A percentile compares a stretch with the other conserved stretches of the same genome.
phyloP scores from a whole-genome alignment of 2,797 vertebrate species.

The Spinibarbus caldwelli region DNA sequence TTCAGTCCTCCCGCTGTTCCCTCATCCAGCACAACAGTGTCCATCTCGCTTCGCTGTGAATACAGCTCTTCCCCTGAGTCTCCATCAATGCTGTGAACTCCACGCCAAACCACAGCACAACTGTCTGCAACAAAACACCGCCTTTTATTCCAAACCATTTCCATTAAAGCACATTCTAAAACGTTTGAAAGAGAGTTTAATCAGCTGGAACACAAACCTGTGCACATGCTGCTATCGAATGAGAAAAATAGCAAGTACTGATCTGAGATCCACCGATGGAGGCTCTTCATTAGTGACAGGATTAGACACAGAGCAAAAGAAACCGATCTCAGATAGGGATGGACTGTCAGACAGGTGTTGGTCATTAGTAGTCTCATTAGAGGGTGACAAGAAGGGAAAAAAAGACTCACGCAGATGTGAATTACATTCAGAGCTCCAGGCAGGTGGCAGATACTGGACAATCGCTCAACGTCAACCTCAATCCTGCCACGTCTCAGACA shows the following conservation, averaged over 20 bases:
- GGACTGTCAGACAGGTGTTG: constrained; percentile 57
- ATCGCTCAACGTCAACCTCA: constrained; percentile 46
- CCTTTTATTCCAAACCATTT: constrained; percentile 59
- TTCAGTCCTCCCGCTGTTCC: constrained; percentile 18
- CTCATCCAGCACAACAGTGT: constrained; percentile 14
- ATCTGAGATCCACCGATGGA: constrained; percentile 14
- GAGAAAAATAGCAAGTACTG: neutral
- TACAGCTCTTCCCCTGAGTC: constrained; percentile 22
- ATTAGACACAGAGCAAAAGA: neutral
- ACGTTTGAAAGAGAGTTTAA: constrained; percentile 45
- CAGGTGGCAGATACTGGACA: constrained; percentile 42
- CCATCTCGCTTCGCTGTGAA: constrained; percentile 18
- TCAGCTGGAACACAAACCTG: constrained; percentile 37
- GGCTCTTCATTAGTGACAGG: neutral
- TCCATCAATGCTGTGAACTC: constrained; percentile 32
- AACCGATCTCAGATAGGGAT: constrained; percentile 35
- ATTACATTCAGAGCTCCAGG: constrained; percentile 33
- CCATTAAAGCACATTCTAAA: constrained; percentile 51
- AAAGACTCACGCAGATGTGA: constrained; percentile 22
- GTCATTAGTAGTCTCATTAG: constrained; percentile 54
- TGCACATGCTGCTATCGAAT: constrained; percentile 16
- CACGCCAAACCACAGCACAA: constrained; percentile 43
- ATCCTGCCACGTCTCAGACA: constrained; percentile 31
- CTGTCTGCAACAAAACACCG: constrained; percentile 53
- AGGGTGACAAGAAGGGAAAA: constrained; percentile 23